These are phyloP conservation scores for Bagarius yarrelli DNA, from an alignment of 2,113 vertebrate species.

Conservation along the genomic window DNA sequence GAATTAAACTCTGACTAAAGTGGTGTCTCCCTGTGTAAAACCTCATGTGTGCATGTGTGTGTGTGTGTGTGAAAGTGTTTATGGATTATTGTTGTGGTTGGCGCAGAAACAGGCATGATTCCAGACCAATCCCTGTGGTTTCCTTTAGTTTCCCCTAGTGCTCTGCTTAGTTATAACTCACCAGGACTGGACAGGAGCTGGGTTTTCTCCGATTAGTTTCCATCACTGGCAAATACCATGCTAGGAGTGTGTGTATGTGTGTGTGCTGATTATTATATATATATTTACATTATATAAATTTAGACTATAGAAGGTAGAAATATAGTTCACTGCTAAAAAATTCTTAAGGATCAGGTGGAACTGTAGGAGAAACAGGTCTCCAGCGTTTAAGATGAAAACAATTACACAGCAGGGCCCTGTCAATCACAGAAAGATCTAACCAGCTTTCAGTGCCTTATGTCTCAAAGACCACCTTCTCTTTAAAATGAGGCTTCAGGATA, in stretches of 20 bases:
- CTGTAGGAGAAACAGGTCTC: not conserved
- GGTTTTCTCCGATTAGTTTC: slow-evolving; percentile 32
- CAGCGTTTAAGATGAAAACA: not conserved
- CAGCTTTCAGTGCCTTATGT: slow-evolving; percentile 1
- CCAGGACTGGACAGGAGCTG: slow-evolving; percentile 47
- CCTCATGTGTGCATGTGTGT: slow-evolving; percentile 28
- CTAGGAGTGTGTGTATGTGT: slow-evolving; percentile 1
- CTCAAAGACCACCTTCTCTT: not conserved
- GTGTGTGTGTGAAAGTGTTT: slow-evolving; percentile 6
- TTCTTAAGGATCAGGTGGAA: slow-evolving; percentile 10
- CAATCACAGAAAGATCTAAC: slow-evolving; percentile 15
- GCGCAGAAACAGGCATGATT: slow-evolving; percentile 41
- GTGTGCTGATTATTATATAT: not conserved
- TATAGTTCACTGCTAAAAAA: slow-evolving; percentile 3
- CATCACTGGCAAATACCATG: slow-evolving; percentile 24
- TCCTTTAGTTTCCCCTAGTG: slow-evolving; percentile 40
- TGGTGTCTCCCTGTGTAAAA: not conserved
- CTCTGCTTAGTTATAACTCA: slow-evolving; percentile 35
- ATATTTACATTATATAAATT: not conserved
- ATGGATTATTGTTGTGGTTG: slow-evolving; percentile 45
- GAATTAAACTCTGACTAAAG: slow-evolving; percentile 22
- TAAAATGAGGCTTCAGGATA: slow-evolving; percentile 12
- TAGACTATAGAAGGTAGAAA: too few relatives aligned
- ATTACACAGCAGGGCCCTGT: not conserved
- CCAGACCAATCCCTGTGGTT: slow-evolving; percentile 31